Evolutionary conservation across 2,113 vertebrate genomes (phyloP).

Genomic region (Pelusios castaneus): DNA sequence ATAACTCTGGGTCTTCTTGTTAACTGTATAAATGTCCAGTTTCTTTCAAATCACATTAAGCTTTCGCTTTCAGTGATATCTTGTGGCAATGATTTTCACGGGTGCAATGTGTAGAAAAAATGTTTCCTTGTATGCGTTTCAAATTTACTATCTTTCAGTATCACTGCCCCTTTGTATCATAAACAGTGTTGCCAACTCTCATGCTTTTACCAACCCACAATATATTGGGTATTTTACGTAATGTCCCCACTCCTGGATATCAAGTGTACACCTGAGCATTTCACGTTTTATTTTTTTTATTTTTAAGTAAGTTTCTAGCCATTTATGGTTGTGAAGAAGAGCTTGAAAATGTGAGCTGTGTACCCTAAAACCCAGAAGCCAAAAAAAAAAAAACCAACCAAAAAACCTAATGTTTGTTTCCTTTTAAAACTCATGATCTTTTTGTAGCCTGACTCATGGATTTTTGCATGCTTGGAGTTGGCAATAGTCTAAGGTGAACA

Average conservation of each 20-base stretch:
- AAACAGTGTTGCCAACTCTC: not conserved
- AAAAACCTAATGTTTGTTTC: accelerated
- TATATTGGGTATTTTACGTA: not conserved
- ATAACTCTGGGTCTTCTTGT: not conserved
- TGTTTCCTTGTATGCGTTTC: not conserved
- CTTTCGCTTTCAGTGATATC: not conserved
- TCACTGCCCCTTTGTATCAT: not conserved
- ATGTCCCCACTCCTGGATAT: not conserved
- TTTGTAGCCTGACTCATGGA: not conserved
- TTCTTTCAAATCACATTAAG: not conserved
- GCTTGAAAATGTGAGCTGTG: not conserved
- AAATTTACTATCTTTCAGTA: not conserved
- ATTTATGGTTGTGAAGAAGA: not conserved
- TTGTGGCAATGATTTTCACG: not conserved
- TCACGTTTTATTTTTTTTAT: not conserved
- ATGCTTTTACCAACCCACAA: not conserved
- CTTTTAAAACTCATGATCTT: not conserved
- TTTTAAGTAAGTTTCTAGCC: not conserved
- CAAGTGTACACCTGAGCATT: not conserved
- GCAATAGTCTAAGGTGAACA: not conserved
- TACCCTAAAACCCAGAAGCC: not conserved
- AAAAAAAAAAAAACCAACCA: not conserved
- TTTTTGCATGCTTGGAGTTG: not conserved
- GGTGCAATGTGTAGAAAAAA: not conserved
- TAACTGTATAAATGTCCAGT: not conserved